Base-by-base conservation (phyloP, 1,140 invertebrate species). In the Pseudoatta argentina region DNA sequence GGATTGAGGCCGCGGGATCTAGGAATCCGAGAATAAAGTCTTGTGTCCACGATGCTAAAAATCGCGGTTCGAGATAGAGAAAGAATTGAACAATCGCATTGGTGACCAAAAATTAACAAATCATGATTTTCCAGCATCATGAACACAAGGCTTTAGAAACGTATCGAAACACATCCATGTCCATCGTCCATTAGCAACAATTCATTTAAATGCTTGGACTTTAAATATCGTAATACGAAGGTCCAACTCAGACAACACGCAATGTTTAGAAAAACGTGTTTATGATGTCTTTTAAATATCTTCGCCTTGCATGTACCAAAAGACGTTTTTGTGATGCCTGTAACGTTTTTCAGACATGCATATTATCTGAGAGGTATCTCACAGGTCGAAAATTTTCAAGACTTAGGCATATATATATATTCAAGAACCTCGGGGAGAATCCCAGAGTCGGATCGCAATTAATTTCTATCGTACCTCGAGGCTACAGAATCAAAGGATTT, bases 101-200 rank as follows among this genome's bases (percentile, higher is more conserved):
- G 39, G 10, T 44, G 39, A 44, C 8, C 8, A 44, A 44, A 44
- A 44, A 10, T 44, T 44, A 44, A 44, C 39, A 10, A 44, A 44
- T 44, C 39, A 44, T 8, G 39, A 44, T 44, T 44, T 10, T 44
- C 0, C 8, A 44, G 1, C 39, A 10, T 44, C 10, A 8, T 3
- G 10, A 7, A 44, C 39, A 44, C 39, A 10, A 44, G 7, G 39
- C 8, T 44, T 44, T 44, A 75, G 53, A 75, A 75, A 75, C 44
- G 14, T 75, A 59, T 55, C 51, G 72, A 57, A 39, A 75, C 27
- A n/a, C 66, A 14, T 75, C 63, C 63, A 18, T 61, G 8, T 21
- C 24, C 24, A 53, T n/a, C 51, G 27, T 73, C n/a, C 71, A 10
- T 7, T 21, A 57, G n/a, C 12, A 24, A 48, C 18, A 18, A 66